Conservation (phyloP, 2,113 vertebrate species). For the Chlamydotis undulata region DNA sequence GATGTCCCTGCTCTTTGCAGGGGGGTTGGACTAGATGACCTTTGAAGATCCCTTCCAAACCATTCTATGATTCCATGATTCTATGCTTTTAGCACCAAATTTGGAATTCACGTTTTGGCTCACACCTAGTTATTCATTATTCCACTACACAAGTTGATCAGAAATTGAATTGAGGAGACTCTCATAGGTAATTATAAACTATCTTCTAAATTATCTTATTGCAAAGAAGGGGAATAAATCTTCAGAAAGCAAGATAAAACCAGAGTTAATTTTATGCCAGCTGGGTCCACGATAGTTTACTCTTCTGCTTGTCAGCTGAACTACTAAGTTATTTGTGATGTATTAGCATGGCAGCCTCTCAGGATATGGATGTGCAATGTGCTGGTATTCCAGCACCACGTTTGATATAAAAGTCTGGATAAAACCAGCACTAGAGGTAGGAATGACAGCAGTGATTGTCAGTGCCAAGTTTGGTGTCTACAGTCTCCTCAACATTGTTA, state of each 20-base stretch:
- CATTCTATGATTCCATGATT: no score
- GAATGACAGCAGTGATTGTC: neutral
- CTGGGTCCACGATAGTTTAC: neutral
- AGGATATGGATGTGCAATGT: neutral
- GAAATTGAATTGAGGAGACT: neutral
- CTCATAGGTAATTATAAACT: neutral
- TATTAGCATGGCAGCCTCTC: neutral
- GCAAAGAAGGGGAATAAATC: conserved; percentile 4
- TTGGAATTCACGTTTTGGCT: neutral
- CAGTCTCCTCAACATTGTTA: neutral
- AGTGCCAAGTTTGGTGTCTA: neutral
- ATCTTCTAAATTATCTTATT: neutral
- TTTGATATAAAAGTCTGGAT: neutral
- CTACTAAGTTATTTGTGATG: neutral
- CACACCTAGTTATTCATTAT: neutral
- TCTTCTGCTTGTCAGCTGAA: neutral
- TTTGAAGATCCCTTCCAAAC: no score
- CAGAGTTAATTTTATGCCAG: conserved; percentile 22
- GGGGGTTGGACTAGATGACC: no score
- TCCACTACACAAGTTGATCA: neutral
- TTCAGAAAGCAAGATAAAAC: conserved; percentile 12
- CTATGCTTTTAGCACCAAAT: neutral
- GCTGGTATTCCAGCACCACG: neutral
- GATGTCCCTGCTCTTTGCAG: no score
- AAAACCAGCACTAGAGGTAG: neutral